Evolutionary conservation across 2,888 invertebrate genomes (phyloP).

Genomic region (Catonia carolina): DNA sequence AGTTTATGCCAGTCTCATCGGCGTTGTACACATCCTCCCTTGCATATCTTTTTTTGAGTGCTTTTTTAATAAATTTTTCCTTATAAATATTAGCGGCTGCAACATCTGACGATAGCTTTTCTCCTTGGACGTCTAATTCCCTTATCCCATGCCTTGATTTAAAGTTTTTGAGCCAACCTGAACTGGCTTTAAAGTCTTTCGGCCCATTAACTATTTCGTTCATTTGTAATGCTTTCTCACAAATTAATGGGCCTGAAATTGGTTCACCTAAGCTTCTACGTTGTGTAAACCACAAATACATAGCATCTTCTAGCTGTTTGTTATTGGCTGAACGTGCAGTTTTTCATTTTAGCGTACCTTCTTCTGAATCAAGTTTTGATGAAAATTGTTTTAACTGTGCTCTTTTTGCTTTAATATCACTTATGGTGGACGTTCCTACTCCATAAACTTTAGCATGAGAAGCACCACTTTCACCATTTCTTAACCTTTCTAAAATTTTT

Average conservation of each 20-base stretch:
- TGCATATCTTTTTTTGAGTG: no score
- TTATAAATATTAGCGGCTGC: conserved; percentile 28
- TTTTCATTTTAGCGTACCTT: conserved; percentile 34
- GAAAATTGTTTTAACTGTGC: conserved; percentile 32
- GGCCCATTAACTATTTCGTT: conserved; percentile 10
- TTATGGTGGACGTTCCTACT: conserved; percentile 34
- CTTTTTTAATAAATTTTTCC: conserved; percentile 33
- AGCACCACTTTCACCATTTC: no score
- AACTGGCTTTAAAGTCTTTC: conserved; percentile 23
- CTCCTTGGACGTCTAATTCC: conserved; percentile 28
- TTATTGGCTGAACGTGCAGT: conserved; percentile 32
- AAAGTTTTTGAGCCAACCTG: conserved; percentile 16
- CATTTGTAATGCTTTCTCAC: conserved; percentile 29
- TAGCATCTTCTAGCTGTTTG: conserved; percentile 36
- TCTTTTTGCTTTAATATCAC: conserved; percentile 34
- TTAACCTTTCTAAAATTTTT: no score
- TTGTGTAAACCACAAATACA: conserved; percentile 35
- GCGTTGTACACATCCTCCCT: background rate
- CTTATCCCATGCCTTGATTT: conserved; percentile 33
- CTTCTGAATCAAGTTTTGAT: conserved; percentile 33
- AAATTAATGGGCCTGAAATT: conserved; percentile 33
- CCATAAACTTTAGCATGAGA: conserved; percentile 33
- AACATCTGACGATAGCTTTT: conserved; percentile 31
- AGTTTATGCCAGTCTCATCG: conserved; percentile 27
- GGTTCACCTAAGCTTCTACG: conserved; percentile 32